Evolutionary conservation across 2,113 vertebrate species (phyloP).

Genomic region (Accipiter cooperii): DNA sequence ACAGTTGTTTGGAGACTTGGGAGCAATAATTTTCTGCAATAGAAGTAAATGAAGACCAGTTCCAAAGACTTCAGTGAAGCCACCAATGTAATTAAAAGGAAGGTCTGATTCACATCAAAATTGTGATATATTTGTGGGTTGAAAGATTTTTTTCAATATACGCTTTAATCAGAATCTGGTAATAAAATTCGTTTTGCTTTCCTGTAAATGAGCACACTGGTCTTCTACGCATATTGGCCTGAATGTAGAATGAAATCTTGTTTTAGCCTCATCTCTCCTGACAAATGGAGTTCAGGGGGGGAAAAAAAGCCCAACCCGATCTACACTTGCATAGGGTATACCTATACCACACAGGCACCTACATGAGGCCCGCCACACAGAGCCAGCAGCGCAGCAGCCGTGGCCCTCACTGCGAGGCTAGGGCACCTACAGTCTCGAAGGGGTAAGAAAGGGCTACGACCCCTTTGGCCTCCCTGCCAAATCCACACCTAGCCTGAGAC

Average conservation of each 20-base stretch:
- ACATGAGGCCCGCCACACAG: fast-evolving
- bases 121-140: background rate
- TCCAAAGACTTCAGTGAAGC: background rate
- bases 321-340: background rate
- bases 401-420: background rate
- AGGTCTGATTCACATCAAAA: background rate
- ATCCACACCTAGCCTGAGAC: background rate
- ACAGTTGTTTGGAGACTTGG: background rate
- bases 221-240: background rate
- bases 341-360: background rate
- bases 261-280: background rate
- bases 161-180: background rate
- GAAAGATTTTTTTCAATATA: background rate
- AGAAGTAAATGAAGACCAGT: background rate
- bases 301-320: background rate
- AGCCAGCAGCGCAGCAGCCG: background rate
- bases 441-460: background rate
- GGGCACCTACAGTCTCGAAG: fast-evolving
- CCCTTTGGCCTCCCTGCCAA: background rate
- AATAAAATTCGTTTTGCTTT: background rate
- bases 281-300: background rate
- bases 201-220: background rate
- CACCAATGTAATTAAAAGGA: background rate
- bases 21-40: background rate
- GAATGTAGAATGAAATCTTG: background rate